A percentile compares a stretch with the other conserved stretches of the same genome.
These are phyloP conservation scores for Microcebus griseorufus DNA, from an alignment of 2,113 vertebrate genomes.

Conservation along the genomic window DNA sequence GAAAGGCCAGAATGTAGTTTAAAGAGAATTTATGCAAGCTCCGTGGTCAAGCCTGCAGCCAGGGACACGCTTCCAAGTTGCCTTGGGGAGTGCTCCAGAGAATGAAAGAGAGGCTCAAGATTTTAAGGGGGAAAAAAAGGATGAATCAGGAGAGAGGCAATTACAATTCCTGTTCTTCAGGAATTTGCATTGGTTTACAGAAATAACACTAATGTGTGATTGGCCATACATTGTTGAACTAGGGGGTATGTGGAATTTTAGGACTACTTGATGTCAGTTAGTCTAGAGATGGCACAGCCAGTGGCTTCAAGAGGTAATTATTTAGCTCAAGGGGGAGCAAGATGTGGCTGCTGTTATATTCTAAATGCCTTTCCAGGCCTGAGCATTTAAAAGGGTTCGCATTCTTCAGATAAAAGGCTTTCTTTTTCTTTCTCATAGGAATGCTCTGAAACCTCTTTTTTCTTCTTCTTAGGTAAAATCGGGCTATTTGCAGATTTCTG, in stretches of 20 bases:
- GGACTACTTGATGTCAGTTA: background rate
- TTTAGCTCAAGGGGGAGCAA: background rate
- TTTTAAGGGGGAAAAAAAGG: background rate
- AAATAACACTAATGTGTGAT: background rate
- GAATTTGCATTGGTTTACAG: background rate
- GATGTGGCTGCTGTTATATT: background rate
- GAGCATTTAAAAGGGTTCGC: background rate
- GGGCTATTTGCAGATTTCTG: constrained; percentile 68
- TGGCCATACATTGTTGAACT: background rate
- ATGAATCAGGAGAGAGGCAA: background rate
- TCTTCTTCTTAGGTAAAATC: background rate
- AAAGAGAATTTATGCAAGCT: no score
- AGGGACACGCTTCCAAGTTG: background rate
- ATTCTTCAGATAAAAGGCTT: background rate
- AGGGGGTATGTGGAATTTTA: background rate
- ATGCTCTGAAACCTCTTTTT: background rate
- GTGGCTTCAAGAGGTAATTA: background rate
- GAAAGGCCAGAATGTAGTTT: no score
- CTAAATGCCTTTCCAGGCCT: background rate
- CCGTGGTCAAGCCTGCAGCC: no score
- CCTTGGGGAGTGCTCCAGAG: background rate
- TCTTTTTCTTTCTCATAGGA: background rate
- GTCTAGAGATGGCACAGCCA: background rate
- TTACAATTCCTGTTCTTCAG: background rate
- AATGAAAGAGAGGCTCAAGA: background rate